Percentiles rank a stretch among this genome's conserved stretches.
These are phyloP conservation scores for Hylia prasina DNA, from an alignment of 2,113 vertebrate genomes.

Conservation along the genomic window DNA sequence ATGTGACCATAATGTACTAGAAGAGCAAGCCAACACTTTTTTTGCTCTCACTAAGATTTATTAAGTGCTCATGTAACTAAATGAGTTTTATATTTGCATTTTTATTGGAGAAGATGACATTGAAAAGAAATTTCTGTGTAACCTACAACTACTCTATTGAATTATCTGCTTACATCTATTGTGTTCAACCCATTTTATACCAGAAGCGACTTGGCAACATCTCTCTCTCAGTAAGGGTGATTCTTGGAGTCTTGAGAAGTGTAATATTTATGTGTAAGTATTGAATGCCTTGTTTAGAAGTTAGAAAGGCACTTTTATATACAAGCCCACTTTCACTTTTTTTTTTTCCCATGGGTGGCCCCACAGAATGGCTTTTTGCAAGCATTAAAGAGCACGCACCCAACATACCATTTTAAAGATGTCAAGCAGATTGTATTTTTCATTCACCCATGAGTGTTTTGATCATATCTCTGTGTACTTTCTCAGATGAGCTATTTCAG, in stretches of 20 bases:
- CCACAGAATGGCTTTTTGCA: not conserved
- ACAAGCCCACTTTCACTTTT: not conserved
- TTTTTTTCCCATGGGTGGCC: not conserved
- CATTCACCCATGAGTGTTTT: not conserved
- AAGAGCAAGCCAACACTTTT: not conserved
- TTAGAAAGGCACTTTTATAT: not conserved
- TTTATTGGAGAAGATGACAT: conserved; percentile 19
- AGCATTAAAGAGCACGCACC: not conserved
- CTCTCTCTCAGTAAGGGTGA: not conserved
- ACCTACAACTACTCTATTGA: not conserved
- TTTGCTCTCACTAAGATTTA: conserved; percentile 11
- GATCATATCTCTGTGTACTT: not conserved
- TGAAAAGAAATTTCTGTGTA: not conserved
- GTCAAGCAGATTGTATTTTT: not conserved
- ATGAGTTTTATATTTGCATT: conserved; percentile 33
- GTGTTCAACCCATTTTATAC: not conserved
- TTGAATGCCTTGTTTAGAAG: not conserved
- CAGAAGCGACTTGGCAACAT: not conserved
- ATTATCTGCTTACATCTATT: not conserved
- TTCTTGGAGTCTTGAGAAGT: not conserved
- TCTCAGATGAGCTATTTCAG: conserved; percentile 7
- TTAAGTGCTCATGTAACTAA: not conserved
- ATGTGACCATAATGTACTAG: not conserved
- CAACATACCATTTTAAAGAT: not conserved
- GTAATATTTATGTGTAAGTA: not conserved